Evolutionary conservation across 1,140 invertebrate genomes (phyloP).

Genomic region (Physella acuta): DNA sequence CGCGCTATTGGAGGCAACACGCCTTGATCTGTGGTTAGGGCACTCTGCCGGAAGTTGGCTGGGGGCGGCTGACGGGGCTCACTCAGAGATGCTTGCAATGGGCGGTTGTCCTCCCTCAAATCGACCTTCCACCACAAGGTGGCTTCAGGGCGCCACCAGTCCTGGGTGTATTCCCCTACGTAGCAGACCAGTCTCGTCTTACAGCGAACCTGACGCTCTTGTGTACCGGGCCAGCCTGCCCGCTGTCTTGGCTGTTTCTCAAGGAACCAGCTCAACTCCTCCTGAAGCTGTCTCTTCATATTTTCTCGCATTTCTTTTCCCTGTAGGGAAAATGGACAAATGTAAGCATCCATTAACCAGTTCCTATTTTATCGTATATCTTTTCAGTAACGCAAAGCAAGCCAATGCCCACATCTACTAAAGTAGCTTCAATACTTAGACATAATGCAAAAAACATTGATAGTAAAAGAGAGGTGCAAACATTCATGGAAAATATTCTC

Average conservation of each 20-base stretch:
- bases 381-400: neutral
- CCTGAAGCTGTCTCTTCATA: conserved; percentile 12
- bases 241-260: neutral
- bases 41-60: neutral
- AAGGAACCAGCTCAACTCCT: conserved; percentile 7
- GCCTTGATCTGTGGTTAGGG: neutral
- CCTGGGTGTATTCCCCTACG: conserved; percentile 13
- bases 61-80: neutral
- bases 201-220: neutral
- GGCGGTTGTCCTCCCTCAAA: neutral
- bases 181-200: neutral
- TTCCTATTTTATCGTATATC: neutral
- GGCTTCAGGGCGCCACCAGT: conserved; percentile 2
- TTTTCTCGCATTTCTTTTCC: neutral
- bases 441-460: neutral
- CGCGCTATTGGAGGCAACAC: neutral
- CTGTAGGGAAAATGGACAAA: conserved; percentile 4
- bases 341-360: no score
- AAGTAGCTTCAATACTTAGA: neutral
- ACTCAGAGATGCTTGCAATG: neutral
- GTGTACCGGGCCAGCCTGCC: neutral
- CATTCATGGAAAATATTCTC: neutral
- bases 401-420: neutral
- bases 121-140: conserved; percentile 14
- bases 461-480: neutral